Conservation (phyloP, 64 coral and sea anemone species). For the Hydrozoanthus tunicans region DNA sequence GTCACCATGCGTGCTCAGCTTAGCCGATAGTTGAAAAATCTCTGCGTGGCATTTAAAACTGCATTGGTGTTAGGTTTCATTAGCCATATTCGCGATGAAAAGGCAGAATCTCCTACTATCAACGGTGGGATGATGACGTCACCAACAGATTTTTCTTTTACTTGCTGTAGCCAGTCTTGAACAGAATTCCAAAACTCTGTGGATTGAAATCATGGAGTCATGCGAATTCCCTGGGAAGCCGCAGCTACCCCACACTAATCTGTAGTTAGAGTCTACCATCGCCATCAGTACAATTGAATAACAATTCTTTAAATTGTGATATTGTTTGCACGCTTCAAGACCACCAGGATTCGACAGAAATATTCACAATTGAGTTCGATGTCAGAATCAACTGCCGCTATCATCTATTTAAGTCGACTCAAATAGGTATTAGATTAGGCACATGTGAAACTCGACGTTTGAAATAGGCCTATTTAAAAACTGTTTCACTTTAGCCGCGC, state of each 20-base stretch:
- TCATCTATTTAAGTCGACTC: too few species aligned
- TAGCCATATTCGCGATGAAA: not conserved
- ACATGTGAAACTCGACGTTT: too few species aligned
- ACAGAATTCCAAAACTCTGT: not conserved
- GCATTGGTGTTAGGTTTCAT: not conserved
- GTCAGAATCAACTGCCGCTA: too few species aligned
- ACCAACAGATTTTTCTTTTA: not conserved
- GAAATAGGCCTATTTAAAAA: too few species aligned
- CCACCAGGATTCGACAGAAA: not conserved
- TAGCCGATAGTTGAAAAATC: not conserved
- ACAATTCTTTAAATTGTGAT: slow-evolving; percentile 2
- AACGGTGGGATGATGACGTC: not conserved
- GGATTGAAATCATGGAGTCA: not conserved
- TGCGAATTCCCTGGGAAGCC: not conserved
- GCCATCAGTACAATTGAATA: not conserved
- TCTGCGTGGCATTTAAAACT: not conserved
- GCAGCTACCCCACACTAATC: not conserved
- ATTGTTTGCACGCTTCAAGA: not conserved
- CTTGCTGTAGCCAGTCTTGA: not conserved
- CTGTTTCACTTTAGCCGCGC: too few species aligned
- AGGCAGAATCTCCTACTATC: not conserved
- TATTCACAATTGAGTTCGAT: too few species aligned
- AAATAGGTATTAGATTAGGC: too few species aligned
- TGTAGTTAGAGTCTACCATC: not conserved
- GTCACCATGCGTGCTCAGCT: not conserved